Evolutionary conservation across 2,797 vertebrate species (phyloP).

Genomic region (Sibirionetta formosa): DNA sequence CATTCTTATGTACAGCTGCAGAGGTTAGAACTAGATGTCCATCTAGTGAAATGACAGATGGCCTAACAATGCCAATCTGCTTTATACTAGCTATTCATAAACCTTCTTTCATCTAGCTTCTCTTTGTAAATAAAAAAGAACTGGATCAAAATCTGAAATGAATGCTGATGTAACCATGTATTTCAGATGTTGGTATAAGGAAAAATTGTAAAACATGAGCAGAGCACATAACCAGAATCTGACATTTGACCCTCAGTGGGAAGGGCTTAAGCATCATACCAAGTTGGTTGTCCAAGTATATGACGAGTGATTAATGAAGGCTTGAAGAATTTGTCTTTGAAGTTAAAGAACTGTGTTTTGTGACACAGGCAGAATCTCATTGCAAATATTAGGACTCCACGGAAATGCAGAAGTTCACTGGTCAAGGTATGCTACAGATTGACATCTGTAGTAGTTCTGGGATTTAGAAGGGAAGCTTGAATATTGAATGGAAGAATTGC

Average conservation of each 20-base stretch:
- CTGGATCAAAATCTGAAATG: background rate
- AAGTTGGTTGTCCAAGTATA: background rate
- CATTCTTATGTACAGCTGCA: background rate
- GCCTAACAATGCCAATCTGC: background rate
- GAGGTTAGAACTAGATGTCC: background rate
- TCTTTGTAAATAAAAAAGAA: background rate
- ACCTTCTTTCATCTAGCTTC: background rate
- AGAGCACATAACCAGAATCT: rapidly evolving
- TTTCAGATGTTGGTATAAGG: background rate
- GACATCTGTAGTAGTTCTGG: background rate
- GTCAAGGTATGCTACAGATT: background rate
- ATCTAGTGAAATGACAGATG: background rate
- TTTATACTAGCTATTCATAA: background rate
- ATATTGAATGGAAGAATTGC: background rate
- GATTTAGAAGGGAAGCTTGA: background rate
- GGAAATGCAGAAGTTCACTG: background rate
- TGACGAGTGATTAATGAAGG: background rate
- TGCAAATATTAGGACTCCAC: background rate
- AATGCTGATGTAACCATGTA: background rate
- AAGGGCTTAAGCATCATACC: background rate
- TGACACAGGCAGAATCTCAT: background rate
- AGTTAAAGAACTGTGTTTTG: background rate
- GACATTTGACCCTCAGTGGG: background rate
- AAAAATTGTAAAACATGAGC: background rate
- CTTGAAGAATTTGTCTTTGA: background rate